Evolutionary conservation across 2,113 vertebrate genomes (phyloP).

Genomic region (Neodontobutis hainanensis): DNA sequence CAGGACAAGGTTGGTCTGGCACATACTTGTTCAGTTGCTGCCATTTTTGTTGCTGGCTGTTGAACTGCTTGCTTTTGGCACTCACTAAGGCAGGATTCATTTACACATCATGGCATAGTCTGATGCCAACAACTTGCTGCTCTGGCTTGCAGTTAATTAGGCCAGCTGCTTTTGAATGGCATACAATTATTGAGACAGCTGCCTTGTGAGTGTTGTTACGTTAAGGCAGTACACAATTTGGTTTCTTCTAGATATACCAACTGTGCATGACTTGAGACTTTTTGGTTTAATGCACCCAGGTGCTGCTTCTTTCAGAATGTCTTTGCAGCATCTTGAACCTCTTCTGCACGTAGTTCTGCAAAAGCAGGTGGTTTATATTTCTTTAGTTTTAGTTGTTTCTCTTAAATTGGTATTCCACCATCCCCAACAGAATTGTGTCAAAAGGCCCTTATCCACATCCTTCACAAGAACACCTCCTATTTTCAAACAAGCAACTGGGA

Average conservation of each 20-base stretch:
- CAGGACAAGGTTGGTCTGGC: no score
- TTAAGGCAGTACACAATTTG: no score
- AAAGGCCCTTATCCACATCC: no score
- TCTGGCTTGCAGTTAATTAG: neutral
- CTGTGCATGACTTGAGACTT: neutral
- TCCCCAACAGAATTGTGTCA: no score
- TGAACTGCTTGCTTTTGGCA: neutral
- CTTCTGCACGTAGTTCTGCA: slow-evolving; percentile 3
- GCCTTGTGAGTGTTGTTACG: neutral
- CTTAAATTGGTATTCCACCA: neutral
- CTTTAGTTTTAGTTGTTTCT: slow-evolving; percentile 2
- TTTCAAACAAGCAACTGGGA: no score
- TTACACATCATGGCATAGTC: neutral
- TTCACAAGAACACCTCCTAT: no score
- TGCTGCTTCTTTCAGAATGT: neutral
- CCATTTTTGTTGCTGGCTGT: neutral
- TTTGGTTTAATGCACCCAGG: neutral
- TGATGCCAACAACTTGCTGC: neutral
- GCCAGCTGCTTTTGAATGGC: neutral
- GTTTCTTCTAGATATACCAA: neutral
- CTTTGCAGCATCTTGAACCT: slow-evolving; percentile 6
- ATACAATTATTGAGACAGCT: neutral
- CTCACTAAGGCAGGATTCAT: neutral
- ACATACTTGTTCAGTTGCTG: neutral
- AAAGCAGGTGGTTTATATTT: neutral